Base-by-base conservation (phyloP, 2,113 vertebrate genomes). In the Lasiurus cinereus region DNA sequence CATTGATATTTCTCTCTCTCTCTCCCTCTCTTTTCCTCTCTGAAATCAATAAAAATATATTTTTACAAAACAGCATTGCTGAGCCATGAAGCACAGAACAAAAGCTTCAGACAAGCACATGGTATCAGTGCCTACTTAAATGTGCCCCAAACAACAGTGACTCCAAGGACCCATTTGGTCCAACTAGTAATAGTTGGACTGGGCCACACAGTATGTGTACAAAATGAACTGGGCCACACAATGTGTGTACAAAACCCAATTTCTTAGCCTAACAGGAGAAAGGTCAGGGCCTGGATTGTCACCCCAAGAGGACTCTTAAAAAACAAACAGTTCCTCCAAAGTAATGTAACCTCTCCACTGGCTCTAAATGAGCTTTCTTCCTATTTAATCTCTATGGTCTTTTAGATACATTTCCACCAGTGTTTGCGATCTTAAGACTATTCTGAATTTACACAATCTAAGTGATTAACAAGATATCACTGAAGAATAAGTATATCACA, bases 361-460 rank as follows among this genome's bases (percentile, higher is more conserved):
- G 52, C 73, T 8, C 16, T 72, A 73, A 0, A 0, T 50, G 14
- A 82, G 5, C 33, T 78, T 64, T 62, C 39, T 73, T 31, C 33
- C 50, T 54, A 21, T 43, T 84, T 50, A 62, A 74, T 5, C 5
- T 50, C 21, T 87, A 31, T 74, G 15, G 21, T 39, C 48, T 29
- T 74, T 88, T 36, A 80, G 46, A 16, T 54, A 22, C 59, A 89
- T 50, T 70, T 62, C 27, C 29, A 86, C 18, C 46, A 59, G 19
- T 27, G 83, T 84, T 74, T 73, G 29, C 33, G 79, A 29, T 79
- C 39, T 79, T 29, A 62, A 48, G 39, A 13, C 64, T 86, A 3
- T 62, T 94, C 31, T 36, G 15, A 95, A 96, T 94, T 95, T 36
- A 88, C 0, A 88, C 50, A 83, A 73, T 52, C 70, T 77, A 87